Conservation (phyloP, 1,140 invertebrate species). For the Ceratitis capitata region DNA sequence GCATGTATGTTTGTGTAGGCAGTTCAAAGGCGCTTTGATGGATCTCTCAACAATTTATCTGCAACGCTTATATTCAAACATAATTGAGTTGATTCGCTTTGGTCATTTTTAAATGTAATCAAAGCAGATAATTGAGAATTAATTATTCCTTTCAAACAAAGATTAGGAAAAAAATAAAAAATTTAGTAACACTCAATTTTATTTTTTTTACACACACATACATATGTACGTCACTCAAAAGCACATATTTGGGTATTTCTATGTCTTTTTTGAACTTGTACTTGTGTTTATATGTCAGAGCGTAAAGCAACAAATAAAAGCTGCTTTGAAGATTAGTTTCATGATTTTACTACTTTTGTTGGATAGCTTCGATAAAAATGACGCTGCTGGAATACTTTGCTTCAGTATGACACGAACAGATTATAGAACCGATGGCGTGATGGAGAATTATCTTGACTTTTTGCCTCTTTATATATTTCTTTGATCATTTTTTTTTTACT, state of each 20-base stretch:
- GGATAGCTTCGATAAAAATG: too few relatives aligned
- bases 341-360: too few relatives aligned
- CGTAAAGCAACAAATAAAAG: neutral
- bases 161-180: neutral
- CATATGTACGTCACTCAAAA: neutral
- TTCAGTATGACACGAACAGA: too few relatives aligned
- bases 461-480: too few relatives aligned
- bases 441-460: too few relatives aligned
- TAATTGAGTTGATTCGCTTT: neutral
- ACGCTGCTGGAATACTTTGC: too few relatives aligned
- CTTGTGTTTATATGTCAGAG: neutral
- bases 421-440: too few relatives aligned
- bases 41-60: neutral
- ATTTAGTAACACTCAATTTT: neutral
- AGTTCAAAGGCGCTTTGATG: conserved; percentile 15
- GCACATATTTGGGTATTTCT: neutral
- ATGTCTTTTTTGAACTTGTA: neutral
- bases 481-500: too few relatives aligned
- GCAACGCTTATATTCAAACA: neutral
- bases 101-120: conserved; percentile 4
- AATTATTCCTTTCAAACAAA: neutral
- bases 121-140: conserved; percentile 14
- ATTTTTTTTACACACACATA: neutral
- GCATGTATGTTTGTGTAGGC: neutral
- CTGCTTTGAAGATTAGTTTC: neutral